Base-by-base conservation (phyloP, 2,113 vertebrate species). In the Calidris pygmaea region DNA sequence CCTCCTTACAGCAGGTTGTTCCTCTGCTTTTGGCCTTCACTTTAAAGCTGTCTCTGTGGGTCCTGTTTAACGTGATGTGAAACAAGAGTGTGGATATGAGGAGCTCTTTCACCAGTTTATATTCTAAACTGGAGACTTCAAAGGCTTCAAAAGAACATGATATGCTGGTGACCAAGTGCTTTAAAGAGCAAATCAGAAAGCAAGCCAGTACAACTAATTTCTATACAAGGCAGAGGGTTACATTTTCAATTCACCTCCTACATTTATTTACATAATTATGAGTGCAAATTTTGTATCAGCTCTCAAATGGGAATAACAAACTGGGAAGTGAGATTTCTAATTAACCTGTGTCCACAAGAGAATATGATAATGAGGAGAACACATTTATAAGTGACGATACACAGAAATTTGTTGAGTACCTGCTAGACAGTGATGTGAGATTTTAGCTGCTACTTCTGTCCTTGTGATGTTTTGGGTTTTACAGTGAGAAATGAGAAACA, bases 341-440 rank as follows among this genome's bases (percentile, higher is more conserved):
- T 97, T 96, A 97, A 93, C 85, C 63, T 85, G 30, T 85, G 88
- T 75, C 86, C 89, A 95, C 76, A 93, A 76, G 50, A 90, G 78
- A 83, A 87, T 53, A 90, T 0, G 4, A 47, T 96, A 94, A 91
- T 71, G 75, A 94, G 52, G 18, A 91, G 19, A 80, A 76, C 59
- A 85, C 59, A 74, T 80, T 89, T 56, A 47, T 35, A 6, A 7
- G 67, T 85, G 85, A 70, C 1, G 1, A 71, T 78, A 67, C 70
- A 85, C 56, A 91, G 26, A 66, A 89, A 94, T 80, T 60, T 80
- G 30, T 53, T 60, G 87, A 96, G 70, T 37, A 78, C 48, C 73
- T 87, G 80, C 76, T 77, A 95, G 84, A 90, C 79, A 71, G 32
- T 27, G 76, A 85, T 82, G 83, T 30, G 58, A 70, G 37, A 80